These are phyloP conservation scores for Prunella strophiata DNA, from an alignment of 2,797 vertebrate species.

Conservation along the genomic window DNA sequence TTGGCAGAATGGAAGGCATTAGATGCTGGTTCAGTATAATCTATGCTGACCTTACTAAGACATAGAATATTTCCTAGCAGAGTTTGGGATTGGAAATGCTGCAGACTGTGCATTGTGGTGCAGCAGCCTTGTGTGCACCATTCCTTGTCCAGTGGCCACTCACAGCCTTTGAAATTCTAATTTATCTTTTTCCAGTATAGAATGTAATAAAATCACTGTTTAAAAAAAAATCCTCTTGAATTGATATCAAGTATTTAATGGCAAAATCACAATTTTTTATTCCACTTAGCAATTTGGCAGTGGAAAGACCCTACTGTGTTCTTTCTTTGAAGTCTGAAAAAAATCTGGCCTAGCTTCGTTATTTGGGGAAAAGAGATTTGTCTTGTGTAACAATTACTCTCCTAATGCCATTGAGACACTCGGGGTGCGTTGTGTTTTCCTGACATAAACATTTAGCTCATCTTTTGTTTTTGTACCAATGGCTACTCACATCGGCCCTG, in stretches of 20 bases:
- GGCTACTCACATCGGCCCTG: not conserved
- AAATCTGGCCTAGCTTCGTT: conserved; percentile 5
- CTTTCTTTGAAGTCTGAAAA: conserved; percentile 58
- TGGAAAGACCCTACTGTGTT: conserved; percentile 50
- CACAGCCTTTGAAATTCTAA: not conserved
- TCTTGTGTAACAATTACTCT: conserved; percentile 38
- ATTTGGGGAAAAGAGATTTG: conserved; percentile 32
- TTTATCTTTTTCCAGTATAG: not conserved
- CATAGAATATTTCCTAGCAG: not conserved
- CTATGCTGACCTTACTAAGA: not conserved
- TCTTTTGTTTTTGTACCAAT: conserved; percentile 51
- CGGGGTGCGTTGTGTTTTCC: conserved; percentile 66
- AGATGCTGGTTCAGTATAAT: not conserved
- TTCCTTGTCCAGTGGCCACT: not conserved
- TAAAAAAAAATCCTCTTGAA: not conserved
- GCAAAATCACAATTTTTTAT: conserved; percentile 45
- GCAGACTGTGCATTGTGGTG: not conserved
- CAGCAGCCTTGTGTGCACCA: not conserved
- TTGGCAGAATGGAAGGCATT: not conserved
- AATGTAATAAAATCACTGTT: not conserved
- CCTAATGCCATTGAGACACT: conserved; percentile 52
- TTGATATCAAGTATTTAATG: conserved; percentile 52
- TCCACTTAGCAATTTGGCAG: conserved; percentile 53
- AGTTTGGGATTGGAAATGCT: not conserved
- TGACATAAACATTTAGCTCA: conserved; percentile 61